Conservation (phyloP, 2,113 vertebrate species). For the Cyanistes caeruleus region DNA sequence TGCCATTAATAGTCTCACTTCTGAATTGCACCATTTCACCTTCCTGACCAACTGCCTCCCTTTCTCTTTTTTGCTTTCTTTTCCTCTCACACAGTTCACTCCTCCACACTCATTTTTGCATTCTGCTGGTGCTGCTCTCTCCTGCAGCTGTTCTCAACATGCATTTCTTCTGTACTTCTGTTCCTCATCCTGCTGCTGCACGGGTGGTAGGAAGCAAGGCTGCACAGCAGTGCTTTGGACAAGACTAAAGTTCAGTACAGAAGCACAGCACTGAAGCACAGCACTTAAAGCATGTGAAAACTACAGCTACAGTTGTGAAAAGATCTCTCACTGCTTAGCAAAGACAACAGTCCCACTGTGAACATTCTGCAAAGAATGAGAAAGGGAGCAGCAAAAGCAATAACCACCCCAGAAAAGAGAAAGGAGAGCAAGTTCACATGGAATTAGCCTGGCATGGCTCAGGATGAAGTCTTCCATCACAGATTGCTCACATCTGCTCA, state of each 20-base stretch:
- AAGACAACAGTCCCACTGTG: neutral
- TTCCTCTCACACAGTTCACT: neutral
- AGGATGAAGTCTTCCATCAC: neutral
- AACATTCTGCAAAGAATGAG: neutral
- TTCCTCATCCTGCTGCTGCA: neutral
- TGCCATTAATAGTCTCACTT: neutral
- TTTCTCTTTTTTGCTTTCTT: neutral
- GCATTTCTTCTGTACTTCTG: neutral
- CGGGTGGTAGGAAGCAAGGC: neutral
- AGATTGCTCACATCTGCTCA: neutral
- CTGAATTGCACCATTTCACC: neutral
- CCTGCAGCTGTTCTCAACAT: neutral
- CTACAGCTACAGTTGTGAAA: neutral
- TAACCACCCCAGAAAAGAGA: neutral
- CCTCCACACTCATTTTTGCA: neutral
- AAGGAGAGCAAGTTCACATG: neutral
- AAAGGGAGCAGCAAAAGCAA: neutral
- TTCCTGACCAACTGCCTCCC: neutral
- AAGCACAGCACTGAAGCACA: neutral
- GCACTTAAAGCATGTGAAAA: neutral
- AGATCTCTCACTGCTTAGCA: neutral
- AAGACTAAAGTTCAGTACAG: neutral
- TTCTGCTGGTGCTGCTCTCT: neutral
- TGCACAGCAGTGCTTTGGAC: neutral
- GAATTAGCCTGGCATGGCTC: too few relatives aligned